Evolutionary conservation across 2,888 invertebrate species (phyloP), one percentile per base, ranked within the genome.

Genomic region (Morpho deidamia): DNA sequence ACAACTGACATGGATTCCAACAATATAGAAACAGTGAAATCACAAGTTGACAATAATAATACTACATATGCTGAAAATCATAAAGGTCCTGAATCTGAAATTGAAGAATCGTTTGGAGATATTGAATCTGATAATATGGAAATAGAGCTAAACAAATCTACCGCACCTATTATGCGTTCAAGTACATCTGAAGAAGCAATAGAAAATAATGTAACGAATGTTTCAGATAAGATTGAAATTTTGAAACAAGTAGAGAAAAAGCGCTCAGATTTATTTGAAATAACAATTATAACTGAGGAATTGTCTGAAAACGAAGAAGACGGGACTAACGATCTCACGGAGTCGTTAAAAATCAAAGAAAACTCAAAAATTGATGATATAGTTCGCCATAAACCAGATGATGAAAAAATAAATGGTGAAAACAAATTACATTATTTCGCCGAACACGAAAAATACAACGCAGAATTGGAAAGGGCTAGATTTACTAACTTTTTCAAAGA

Each of bases 271-370:
- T 68, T 68, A 44, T 76, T 78, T 38, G 80, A 84, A 74, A 70
- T 83, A 0, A 82, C 81, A 0, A 70, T 83, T 10, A 74, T 78
- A n/a, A 73, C 80, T 1, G 85, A 85, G 65, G 77, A 79, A 55
- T 48, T 81, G 5, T 77, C 79, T 0, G 83, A 83, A 58, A 66
- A 60, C n/a, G 81, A 82, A 45, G 76, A 75, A 37, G 48, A 3
- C 11, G 40, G 9, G 23, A 44, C n/a, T 0, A 41, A 41, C 8
- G 10, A 47, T 7, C 33, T 14, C 11, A 12, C 39, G 34, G 41
- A 34, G 9, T 51, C n/a, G 46, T 5, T n/a, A 40, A 10, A 46
- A 51, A 11, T 9, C 0, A n/a, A 49, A 39, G 8, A 47, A 41
- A n/a, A 11, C n/a, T 11, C 23, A 1, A 44, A 8, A 47, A 44